Conservation (phyloP, 1,140 invertebrate species). For the Cylas formicarius region DNA sequence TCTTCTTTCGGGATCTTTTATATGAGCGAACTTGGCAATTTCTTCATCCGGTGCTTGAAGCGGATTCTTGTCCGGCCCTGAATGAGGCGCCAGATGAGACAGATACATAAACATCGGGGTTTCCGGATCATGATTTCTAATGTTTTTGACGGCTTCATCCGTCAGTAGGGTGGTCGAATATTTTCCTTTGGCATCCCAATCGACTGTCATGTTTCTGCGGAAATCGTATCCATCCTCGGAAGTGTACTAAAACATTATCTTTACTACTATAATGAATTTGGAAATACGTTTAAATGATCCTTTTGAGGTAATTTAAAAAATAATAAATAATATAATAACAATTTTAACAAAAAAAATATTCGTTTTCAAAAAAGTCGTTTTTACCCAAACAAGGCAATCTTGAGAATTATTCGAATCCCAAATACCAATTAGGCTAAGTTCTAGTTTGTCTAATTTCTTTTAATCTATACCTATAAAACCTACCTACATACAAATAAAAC, state of each 20-base stretch:
- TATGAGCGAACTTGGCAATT: conserved; percentile 66
- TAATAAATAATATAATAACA: too few species aligned
- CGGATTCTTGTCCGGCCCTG: conserved; percentile 58
- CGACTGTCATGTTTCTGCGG: conserved; percentile 54
- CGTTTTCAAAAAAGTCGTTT: too few species aligned
- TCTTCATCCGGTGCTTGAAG: conserved; percentile 78
- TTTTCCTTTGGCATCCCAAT: conserved; percentile 51
- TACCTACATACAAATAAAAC: too few species aligned
- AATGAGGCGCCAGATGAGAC: conserved; percentile 76
- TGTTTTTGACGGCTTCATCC: conserved; percentile 60
- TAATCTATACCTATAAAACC: too few species aligned
- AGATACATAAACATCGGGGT: conserved; percentile 77
- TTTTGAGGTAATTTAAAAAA: too few species aligned
- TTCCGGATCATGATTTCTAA: conserved; percentile 57
- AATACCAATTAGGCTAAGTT: too few species aligned
- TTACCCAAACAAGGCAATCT: too few species aligned
- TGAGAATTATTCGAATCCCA: too few species aligned
- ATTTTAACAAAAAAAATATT: too few species aligned
- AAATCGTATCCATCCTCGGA: conserved; percentile 57
- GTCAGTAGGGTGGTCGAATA: conserved; percentile 81
- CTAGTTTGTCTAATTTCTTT: too few species aligned
- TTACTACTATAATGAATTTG: too few species aligned
- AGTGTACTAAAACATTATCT: conserved; percentile 29
- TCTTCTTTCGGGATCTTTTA: conserved; percentile 64
- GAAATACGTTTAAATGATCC: too few species aligned